Conservation (phyloP, 2,113 vertebrate species). For the Accipiter cooperii region DNA sequence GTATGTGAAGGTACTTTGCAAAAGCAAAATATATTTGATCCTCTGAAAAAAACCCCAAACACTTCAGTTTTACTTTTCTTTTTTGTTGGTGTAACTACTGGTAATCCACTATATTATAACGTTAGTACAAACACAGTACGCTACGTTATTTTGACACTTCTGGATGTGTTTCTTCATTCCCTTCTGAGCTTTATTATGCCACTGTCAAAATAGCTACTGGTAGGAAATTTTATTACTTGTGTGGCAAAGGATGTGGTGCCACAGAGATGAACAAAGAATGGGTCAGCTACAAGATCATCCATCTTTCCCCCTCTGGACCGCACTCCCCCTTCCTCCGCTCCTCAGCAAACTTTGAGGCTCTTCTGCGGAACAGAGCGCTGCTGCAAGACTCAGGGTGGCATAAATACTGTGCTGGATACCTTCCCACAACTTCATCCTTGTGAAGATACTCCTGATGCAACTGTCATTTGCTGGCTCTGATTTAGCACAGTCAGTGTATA, state of each 20-base stretch:
- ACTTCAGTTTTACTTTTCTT: not conserved
- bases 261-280: conserved; percentile 28
- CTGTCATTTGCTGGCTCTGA: not conserved
- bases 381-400: not conserved
- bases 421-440: not conserved
- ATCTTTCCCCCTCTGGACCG: not conserved
- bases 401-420: not conserved
- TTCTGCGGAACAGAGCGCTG: not conserved
- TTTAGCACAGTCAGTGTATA: not conserved
- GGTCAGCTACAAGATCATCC: conserved; percentile 23
- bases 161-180: conserved; percentile 27
- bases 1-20: not conserved
- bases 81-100: not conserved
- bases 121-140: not conserved
- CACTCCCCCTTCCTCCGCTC: not conserved
- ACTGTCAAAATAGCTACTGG: conserved; percentile 29
- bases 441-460: not conserved
- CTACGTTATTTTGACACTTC: conserved; percentile 16
- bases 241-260: conserved; percentile 39
- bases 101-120: not conserved
- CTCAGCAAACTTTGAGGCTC: not conserved
- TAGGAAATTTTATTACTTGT: conserved; percentile 40
- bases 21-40: not conserved
- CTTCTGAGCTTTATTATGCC: conserved; percentile 22
- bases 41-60: not conserved